phyloP scores from a whole-genome alignment of 2,113 vertebrate species.

The Eudyptes chrysolophus region DNA sequence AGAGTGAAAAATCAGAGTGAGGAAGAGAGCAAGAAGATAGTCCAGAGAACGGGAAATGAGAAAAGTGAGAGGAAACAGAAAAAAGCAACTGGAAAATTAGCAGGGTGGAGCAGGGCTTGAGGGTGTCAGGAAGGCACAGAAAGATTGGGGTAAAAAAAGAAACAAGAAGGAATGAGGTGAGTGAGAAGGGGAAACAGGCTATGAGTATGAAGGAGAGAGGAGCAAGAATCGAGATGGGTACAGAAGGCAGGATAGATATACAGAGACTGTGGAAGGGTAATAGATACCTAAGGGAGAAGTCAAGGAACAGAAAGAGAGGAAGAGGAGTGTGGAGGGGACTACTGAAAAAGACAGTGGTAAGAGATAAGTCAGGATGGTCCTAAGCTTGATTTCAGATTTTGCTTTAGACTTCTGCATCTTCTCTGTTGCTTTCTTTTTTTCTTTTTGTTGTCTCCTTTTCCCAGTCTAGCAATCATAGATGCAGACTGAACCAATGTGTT shows the following conservation, averaged over 20 bases:
- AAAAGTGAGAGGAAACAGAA: background rate
- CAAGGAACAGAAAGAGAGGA: background rate
- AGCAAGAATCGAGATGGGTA: background rate
- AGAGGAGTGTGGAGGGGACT: background rate
- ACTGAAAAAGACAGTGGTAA: background rate
- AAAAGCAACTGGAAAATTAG: background rate
- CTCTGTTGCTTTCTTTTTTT: background rate
- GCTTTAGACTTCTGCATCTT: background rate
- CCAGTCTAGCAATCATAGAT: background rate
- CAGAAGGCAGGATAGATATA: background rate
- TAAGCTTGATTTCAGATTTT: background rate
- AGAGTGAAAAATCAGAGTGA: background rate
- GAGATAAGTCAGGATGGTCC: background rate
- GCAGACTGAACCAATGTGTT: background rate
- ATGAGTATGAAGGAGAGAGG: background rate
- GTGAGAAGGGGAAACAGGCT: background rate
- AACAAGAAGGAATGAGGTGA: background rate
- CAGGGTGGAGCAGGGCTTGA: fast-evolving
- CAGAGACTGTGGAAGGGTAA: background rate
- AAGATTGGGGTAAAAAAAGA: background rate
- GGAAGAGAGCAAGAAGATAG: background rate
- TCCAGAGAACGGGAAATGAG: background rate
- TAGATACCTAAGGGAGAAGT: background rate
- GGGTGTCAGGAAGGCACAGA: background rate
- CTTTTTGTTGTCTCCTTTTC: background rate